phyloP scores from a whole-genome alignment of 2,888 invertebrate genomes.

The Merodon equestris region DNA sequence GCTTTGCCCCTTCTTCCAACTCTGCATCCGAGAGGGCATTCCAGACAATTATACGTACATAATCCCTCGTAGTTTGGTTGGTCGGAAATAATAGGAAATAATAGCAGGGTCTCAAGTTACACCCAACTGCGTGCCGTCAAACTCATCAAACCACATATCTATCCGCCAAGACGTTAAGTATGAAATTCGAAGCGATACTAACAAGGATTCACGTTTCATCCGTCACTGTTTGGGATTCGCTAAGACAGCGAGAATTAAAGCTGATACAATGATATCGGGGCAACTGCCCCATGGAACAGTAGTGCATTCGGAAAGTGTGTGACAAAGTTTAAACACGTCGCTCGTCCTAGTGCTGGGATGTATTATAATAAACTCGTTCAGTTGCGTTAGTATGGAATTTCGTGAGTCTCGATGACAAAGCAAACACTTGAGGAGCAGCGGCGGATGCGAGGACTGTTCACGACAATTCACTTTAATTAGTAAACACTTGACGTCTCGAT shows the following conservation, averaged over 20 bases:
- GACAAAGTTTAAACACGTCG: conserved; percentile 39
- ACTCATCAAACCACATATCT: conserved; percentile 25
- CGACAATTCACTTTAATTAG: conserved; percentile 66
- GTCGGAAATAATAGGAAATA: no score
- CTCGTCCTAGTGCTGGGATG: not conserved
- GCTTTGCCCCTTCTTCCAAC: no score
- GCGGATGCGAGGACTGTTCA: conserved; percentile 49
- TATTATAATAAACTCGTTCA: conserved; percentile 16
- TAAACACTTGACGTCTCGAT: conserved; percentile 62
- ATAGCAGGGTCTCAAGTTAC: conserved; percentile 16
- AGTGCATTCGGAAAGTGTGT: conserved; percentile 1
- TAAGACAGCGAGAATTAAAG: not conserved
- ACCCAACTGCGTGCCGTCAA: conserved; percentile 40
- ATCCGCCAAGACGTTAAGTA: conserved; percentile 7
- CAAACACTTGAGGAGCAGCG: conserved; percentile 31
- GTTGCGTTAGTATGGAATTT: conserved; percentile 22
- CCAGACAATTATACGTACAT: no score
- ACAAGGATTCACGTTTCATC: conserved; percentile 37
- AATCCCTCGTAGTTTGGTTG: no score
- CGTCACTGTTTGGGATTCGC: conserved; percentile 10
- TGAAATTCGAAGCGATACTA: conserved; percentile 55
- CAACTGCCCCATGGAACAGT: conserved; percentile 14
- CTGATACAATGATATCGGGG: not conserved
- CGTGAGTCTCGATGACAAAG: conserved; percentile 51
- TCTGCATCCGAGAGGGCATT: no score